Base-by-base conservation (phyloP, 2,888 invertebrate genomes). In the Notodonta ziczac region DNA sequence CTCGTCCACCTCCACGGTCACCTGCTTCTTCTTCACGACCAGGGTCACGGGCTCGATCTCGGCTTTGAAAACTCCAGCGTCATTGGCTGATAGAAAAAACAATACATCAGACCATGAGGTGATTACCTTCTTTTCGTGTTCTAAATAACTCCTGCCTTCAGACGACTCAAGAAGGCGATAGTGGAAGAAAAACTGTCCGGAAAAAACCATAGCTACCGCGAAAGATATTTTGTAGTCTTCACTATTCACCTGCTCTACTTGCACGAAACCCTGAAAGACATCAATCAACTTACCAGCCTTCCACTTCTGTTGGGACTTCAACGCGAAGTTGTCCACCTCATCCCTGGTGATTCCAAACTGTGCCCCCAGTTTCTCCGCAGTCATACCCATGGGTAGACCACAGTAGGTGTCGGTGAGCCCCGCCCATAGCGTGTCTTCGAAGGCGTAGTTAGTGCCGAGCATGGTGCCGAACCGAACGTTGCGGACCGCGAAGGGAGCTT, bases 331-430 rank as follows among this genome's bases (percentile, higher is more conserved):
- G 83, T 99, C 99, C 57, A 97, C 97, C 76, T 98, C 97, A 69
- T 97, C 96, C 63, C 97, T 94, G 2, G 96, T 96, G 57, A 99
- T 93, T 57, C 96, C 96, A 82, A 96, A 98, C 86, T 98, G 96
- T 0, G 83, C 91, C 0, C 98, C 98, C 56, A 99, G 94, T 85
- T 98, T 98, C 91, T 98, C 98, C 0, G 98, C 98, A 0, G 99
- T 99, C 81, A 98, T 89, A 3, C 98, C 99, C 99, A 99, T 99
- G 0, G 99, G 98, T 46, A 98, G 94, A 69, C 98, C 97, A 83
- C 98, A 98, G 87, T 97, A 96, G 0, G 96, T 95, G 84, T 99
- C 99, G 0, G 97, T 96, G 2, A 99, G 94, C 0, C 93, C 93
- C 0, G 96, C 94, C 99, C 99, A 99, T 13, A 99, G 90, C 0